These are phyloP conservation scores for Callopanchax toddi DNA, from an alignment of 2,113 vertebrate genomes.

Conservation along the genomic window DNA sequence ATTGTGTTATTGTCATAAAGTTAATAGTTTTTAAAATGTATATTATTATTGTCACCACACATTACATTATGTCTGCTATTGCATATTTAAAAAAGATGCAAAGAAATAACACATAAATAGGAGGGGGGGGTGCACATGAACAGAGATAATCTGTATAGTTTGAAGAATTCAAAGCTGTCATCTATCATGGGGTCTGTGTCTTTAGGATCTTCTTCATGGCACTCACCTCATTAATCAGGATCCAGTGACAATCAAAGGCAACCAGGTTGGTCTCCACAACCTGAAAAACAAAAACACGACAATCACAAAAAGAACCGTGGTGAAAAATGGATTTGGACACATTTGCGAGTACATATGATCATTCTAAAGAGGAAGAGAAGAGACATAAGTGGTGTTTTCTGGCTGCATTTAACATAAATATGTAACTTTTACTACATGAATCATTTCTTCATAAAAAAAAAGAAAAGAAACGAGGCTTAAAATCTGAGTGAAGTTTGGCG, in stretches of 20 bases:
- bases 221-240: slow-evolving; percentile 99
- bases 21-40: too few species aligned
- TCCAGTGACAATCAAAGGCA: slow-evolving; percentile 99
- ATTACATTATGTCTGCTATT: too few species aligned
- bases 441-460: slow-evolving; percentile 18
- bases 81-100: too few species aligned
- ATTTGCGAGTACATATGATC: background rate
- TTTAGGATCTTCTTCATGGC: slow-evolving; percentile 17
- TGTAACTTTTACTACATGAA: slow-evolving; percentile 6
- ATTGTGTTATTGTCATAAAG: too few species aligned
- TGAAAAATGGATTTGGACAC: background rate
- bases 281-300: slow-evolving; percentile 81
- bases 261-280: slow-evolving; percentile 99
- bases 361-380: background rate
- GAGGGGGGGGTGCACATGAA: too few species aligned
- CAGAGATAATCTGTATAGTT: background rate
- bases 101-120: too few species aligned
- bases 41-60: too few species aligned
- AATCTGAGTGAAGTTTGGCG: slow-evolving; percentile 9
- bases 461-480: slow-evolving; percentile 32
- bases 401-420: background rate
- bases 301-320: slow-evolving; percentile 2
- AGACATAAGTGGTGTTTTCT: background rate
- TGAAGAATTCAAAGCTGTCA: background rate
- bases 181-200: background rate